Evolutionary conservation across 23 tunicate species (phyloP), one percentile per base, ranked within the genome.

Genomic region (Trididemnum miniatum): DNA sequence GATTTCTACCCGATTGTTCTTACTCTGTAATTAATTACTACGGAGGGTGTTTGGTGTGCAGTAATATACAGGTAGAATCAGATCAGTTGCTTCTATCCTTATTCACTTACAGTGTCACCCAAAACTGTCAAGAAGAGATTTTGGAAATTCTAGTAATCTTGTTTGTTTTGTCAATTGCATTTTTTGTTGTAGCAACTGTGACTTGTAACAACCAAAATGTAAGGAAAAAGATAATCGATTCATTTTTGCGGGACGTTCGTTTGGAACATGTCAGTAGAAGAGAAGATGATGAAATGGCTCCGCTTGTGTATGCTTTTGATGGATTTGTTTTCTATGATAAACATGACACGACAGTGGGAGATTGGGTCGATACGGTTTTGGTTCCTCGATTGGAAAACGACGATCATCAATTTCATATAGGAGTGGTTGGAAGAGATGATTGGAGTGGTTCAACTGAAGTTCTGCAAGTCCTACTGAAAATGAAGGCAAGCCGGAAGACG

Each of bases 31-130:
- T 51, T 12, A 57, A 71, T 3, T 82, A 82, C 33, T 71, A 51
- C 31, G 86, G 86, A 31, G 86, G 86, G 1, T 82, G 86, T 51
- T 37, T 82, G 29, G 69, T 50, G 2, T 82, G 86, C 64, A 31
- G 29, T 25, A n/a, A n/a, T n/a, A n/a, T n/a, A n/a, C 9, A 38
- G 9, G 29, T 35, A 0, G 30, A 2, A 1, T 50, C 51, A 5
- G 31, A 32, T 0, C 24, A 20, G 29, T 31, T 2, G 1, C 65
- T 2, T 9, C n/a, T n/a, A n/a, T 71, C 86, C 1, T 50, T 82
- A 4, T 82, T 71, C 23, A 33, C 22, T 22, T 82, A 44, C 86
- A 71, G 79, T 31, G 22, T 59, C 5, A 7, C 79, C 0, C 9
- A 30, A 7, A 9, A 30, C 49, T 82, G 86, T 24, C 69, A 71